These are phyloP conservation scores for Lycophotia porphyrea DNA, from an alignment of 2,888 invertebrate genomes.

Conservation along the genomic window DNA sequence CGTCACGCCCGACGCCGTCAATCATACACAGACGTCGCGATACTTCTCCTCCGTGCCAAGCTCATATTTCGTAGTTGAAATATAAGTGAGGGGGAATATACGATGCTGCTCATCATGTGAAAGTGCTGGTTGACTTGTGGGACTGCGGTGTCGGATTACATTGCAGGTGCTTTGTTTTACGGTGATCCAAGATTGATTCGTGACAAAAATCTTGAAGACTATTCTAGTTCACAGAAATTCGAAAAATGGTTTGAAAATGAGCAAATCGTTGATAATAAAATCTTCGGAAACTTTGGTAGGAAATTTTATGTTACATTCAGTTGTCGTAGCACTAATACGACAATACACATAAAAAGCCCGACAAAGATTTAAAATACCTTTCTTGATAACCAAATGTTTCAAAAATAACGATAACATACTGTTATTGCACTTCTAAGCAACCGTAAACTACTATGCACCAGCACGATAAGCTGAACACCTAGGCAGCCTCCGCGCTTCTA, in stretches of 20 bases:
- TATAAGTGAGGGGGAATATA: constrained; percentile 5
- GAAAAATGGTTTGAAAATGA: background rate
- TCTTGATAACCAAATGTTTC: background rate
- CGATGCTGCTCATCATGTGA: constrained; percentile 10
- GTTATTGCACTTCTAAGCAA: constrained; percentile 36
- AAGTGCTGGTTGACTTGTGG: background rate
- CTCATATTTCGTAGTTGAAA: constrained; percentile 29
- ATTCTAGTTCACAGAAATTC: background rate
- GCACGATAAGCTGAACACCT: constrained; percentile 22
- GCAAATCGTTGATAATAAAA: background rate
- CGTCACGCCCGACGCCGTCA: background rate
- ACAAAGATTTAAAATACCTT: constrained; percentile 1
- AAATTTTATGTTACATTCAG: background rate
- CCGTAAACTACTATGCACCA: background rate
- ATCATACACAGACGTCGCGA: constrained; percentile 23
- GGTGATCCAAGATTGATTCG: background rate
- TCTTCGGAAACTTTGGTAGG: background rate
- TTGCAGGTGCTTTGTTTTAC: background rate
- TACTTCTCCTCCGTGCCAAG: constrained; percentile 21
- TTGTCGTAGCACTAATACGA: background rate
- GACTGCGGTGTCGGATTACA: background rate
- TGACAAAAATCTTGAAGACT: background rate
- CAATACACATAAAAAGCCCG: background rate
- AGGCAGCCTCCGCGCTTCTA: background rate
- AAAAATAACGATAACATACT: constrained; percentile 28